A percentile compares a stretch with the other conserved stretches of the same genome.
These are phyloP conservation scores for Staurois parvus DNA, from an alignment of 2,797 vertebrate species.

Conservation along the genomic window DNA sequence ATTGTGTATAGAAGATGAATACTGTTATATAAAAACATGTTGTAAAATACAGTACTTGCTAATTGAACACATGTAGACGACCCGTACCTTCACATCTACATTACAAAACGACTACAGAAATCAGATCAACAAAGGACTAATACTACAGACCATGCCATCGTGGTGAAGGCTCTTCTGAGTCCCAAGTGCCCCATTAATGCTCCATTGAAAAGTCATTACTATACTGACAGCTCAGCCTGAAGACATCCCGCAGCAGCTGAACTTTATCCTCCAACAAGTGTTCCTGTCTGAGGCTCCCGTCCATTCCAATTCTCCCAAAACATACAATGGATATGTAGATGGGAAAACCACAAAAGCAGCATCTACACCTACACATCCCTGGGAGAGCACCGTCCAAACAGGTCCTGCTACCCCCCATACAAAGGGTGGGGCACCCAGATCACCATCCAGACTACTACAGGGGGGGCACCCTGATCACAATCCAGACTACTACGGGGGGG, in stretches of 20 bases:
- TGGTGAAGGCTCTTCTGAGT: not conserved
- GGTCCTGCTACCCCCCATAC: not conserved
- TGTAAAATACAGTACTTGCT: no score
- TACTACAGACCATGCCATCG: not conserved
- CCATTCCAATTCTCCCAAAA: not conserved
- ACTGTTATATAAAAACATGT: no score
- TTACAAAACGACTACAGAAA: no score
- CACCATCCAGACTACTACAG: no score
- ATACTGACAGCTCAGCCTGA: slow-evolving; percentile 7
- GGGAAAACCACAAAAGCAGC: not conserved
- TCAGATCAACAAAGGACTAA: no score
- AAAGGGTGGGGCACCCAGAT: no score
- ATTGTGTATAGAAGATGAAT: no score
- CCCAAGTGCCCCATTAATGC: not conserved
- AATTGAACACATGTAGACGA: no score
- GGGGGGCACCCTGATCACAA: no score
- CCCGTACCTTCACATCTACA: no score
- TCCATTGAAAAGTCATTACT: not conserved
- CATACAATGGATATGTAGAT: slow-evolving; percentile 20
- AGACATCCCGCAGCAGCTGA: slow-evolving; percentile 7
- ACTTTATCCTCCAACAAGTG: not conserved
- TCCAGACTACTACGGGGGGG: no score
- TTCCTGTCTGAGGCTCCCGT: not conserved
- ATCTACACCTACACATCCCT: not conserved
- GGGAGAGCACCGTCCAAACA: not conserved